Percentiles rank a stretch among this genome's conserved stretches.
phyloP scores from a whole-genome alignment of 2,888 invertebrate genomes.

The Pterostichus niger region DNA sequence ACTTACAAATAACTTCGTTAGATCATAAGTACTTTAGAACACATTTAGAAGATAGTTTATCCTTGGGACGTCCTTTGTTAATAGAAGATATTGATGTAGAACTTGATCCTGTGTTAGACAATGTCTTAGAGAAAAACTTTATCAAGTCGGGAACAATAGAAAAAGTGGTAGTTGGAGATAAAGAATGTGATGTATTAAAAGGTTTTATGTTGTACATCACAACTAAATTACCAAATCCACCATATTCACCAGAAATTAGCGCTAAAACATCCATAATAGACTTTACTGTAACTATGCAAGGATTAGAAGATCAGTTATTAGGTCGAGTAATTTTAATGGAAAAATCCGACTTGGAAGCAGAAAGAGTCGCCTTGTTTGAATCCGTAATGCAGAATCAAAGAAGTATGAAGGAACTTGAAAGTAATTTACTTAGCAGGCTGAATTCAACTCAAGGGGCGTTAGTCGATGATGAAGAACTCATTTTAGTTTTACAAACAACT shows the following conservation, averaged over 20 bases:
- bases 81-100: slow-evolving; percentile 98
- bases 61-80: slow-evolving; percentile 87
- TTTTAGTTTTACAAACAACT: slow-evolving; percentile 89
- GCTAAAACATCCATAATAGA: slow-evolving; percentile 98
- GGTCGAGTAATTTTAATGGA: slow-evolving; percentile 97
- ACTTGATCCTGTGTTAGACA: slow-evolving; percentile 96
- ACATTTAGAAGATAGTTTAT: slow-evolving; percentile 76
- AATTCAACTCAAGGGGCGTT: slow-evolving; percentile 96
- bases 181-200: slow-evolving; percentile 97
- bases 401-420: slow-evolving; percentile 97
- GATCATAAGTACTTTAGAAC: slow-evolving; percentile 95
- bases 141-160: slow-evolving; percentile 98
- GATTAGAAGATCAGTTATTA: slow-evolving; percentile 95
- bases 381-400: slow-evolving; percentile 98
- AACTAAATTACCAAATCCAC: slow-evolving; percentile 96
- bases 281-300: slow-evolving; percentile 98
- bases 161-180: slow-evolving; percentile 96
- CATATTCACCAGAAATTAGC: slow-evolving; percentile 97
- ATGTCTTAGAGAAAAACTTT: slow-evolving; percentile 97
- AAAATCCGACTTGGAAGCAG: slow-evolving; percentile 96
- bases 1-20: slow-evolving; percentile 94
- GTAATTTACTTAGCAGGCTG: slow-evolving; percentile 92
- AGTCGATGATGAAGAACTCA: slow-evolving; percentile 97
- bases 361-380: slow-evolving; percentile 94
- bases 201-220: slow-evolving; percentile 97